Evolutionary conservation across 2,888 invertebrate genomes (phyloP).

Genomic region (Adineta ricciae): DNA sequence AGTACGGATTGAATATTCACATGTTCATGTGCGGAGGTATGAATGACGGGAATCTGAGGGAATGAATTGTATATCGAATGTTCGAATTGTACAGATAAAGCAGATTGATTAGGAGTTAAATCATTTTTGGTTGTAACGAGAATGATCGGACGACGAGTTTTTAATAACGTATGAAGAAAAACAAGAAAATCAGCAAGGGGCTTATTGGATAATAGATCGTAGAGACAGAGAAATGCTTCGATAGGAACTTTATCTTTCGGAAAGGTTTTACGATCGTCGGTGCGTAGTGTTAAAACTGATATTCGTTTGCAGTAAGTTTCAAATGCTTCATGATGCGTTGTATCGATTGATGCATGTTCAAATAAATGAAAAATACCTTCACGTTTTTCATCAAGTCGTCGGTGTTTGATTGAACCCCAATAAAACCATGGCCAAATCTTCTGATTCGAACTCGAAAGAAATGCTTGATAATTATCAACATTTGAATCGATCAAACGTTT

Average conservation of each 20-base stretch:
- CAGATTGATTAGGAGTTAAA: not conserved
- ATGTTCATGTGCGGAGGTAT: slow-evolving; percentile 1
- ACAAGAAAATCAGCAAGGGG: not conserved
- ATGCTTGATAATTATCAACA: not conserved
- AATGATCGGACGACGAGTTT: not conserved
- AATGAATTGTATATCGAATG: not conserved
- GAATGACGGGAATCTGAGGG: not conserved
- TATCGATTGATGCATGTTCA: not conserved
- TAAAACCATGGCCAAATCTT: not conserved
- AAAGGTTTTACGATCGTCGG: not conserved
- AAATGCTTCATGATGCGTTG: not conserved
- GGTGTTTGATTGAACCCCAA: not conserved
- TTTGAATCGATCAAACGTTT: not conserved
- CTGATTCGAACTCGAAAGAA: not conserved
- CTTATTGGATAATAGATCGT: not conserved
- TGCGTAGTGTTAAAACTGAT: not conserved
- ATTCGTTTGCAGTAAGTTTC: not conserved
- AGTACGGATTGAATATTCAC: not conserved
- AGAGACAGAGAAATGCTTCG: not conserved
- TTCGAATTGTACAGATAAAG: not conserved
- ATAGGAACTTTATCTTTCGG: not conserved
- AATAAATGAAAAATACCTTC: not conserved
- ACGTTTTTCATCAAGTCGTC: not conserved
- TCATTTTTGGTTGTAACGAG: not conserved
- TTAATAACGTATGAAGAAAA: not conserved